Evolutionary conservation across 1,140 invertebrate species (phyloP), one percentile per base, ranked within the genome.

Genomic region (Dendroctonus valens): DNA sequence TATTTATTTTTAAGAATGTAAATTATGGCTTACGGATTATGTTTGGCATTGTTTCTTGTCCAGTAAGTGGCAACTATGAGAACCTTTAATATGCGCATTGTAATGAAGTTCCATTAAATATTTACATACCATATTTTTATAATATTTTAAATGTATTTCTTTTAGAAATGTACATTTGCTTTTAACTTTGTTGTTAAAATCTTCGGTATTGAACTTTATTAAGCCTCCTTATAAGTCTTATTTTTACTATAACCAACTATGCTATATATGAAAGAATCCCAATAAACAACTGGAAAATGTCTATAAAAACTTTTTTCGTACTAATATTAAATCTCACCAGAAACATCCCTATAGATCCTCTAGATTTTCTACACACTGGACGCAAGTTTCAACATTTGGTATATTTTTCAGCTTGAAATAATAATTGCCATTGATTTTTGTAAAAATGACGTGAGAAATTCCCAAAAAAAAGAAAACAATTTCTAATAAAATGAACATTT

Each of bases 121-220:
- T 66, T 59, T 51, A 52, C 59, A 59, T 59, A 46, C 60, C 59
- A 59, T 66, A 66, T 66, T 66, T 66, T 66, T 66, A 59, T 66
- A 66, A 59, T 59, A 41, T 66, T 66, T 66, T 66, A 59, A 66
- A 64, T 55, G 40, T 55, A 14, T 41, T 40, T 59, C 42, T 52
- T 59, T 66, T 55, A 51, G 53, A 41, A 59, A 39, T 57, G 46
- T 14, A 58, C 51, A 65, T 49, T 57, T 46, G 49, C 48, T 65
- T 65, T 65, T 65, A 63, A 53, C 51, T 44, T 48, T 63, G 53
- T 12, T 41, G 51, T 63, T 63, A 54, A 41, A 54, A 61, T 41
- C 14, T 12, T 41, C 12, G 11, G 12, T 26, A 2, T 50, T 41
- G 48, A 51, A 5, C n/a, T 63, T 48, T 63, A 54, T 54, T 53